A percentile compares a stretch with the other conserved stretches of the same genome.
Conservation (phyloP, 2,797 vertebrate species). For the Natrix natrix region DNA sequence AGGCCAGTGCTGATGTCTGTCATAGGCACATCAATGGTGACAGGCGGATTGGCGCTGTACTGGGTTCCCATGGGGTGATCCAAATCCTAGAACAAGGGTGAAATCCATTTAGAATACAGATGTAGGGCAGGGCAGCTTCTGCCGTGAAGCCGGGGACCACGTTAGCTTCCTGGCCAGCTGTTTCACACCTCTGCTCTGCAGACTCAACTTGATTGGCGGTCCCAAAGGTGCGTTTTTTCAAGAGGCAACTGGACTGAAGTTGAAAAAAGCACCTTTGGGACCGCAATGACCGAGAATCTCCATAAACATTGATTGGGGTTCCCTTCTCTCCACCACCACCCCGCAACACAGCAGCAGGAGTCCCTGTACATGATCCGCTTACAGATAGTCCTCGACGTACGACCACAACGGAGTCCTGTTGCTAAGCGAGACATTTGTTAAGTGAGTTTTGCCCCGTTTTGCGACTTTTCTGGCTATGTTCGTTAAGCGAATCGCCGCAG, state of each 20-base stretch:
- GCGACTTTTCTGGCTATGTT: not conserved
- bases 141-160: not conserved
- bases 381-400: not conserved
- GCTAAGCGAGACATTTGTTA: not conserved
- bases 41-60: conserved; percentile 86
- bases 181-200: not conserved
- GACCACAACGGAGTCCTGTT: not conserved
- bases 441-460: not conserved
- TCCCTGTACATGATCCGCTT: not conserved
- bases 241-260: no score
- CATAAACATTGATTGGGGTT: no score
- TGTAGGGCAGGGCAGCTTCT: no score
- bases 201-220: not conserved
- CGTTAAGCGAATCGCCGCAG: not conserved
- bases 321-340: no score
- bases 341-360: not conserved
- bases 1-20: conserved; percentile 82
- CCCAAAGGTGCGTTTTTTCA: no score
- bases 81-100: conserved; percentile 74
- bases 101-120: not conserved
- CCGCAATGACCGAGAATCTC: no score
- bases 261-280: no score
- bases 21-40: conserved; percentile 90
- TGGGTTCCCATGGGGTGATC: conserved; percentile 86
- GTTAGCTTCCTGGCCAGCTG: no score